Evolutionary conservation across 2,888 invertebrate species (phyloP).

Genomic region (Metacarcinus magister): DNA sequence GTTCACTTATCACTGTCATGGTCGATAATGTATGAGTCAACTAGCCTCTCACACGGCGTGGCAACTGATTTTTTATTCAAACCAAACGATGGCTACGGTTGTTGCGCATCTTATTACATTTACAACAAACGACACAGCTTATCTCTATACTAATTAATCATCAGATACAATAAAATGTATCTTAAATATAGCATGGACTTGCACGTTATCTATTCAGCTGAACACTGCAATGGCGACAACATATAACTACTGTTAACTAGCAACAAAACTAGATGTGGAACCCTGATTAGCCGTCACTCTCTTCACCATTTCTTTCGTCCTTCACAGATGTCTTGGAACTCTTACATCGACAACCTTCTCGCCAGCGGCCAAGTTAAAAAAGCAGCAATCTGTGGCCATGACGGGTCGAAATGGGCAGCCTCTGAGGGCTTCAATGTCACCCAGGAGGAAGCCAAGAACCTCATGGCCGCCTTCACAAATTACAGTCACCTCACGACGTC

Average conservation of each 20-base stretch:
- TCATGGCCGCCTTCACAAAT: conserved; percentile 62
- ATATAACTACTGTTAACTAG: neutral
- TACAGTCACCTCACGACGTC: neutral
- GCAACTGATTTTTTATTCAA: neutral
- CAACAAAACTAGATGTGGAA: neutral
- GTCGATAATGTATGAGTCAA: conserved; percentile 56
- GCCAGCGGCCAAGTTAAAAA: conserved; percentile 62
- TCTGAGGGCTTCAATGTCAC: conserved; percentile 61
- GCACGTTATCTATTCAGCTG: neutral
- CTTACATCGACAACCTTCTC: conserved; percentile 74
- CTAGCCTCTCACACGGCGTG: neutral
- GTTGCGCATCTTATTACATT: neutral
- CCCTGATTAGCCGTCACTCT: neutral
- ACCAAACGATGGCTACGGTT: neutral
- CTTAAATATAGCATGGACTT: neutral
- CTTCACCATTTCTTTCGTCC: neutral
- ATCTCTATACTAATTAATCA: neutral
- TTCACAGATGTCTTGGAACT: conserved; percentile 78
- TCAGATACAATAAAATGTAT: neutral
- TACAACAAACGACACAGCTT: neutral
- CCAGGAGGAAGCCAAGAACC: conserved; percentile 44
- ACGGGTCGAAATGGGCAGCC: conserved; percentile 73
- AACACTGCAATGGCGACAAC: neutral
- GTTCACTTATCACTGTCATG: conserved; percentile 19
- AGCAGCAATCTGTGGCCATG: conserved; percentile 75